Percentiles rank a stretch among this genome's conserved stretches.
phyloP scores from a whole-genome alignment of 2,888 invertebrate species.

The Agonopterix heracliana region DNA sequence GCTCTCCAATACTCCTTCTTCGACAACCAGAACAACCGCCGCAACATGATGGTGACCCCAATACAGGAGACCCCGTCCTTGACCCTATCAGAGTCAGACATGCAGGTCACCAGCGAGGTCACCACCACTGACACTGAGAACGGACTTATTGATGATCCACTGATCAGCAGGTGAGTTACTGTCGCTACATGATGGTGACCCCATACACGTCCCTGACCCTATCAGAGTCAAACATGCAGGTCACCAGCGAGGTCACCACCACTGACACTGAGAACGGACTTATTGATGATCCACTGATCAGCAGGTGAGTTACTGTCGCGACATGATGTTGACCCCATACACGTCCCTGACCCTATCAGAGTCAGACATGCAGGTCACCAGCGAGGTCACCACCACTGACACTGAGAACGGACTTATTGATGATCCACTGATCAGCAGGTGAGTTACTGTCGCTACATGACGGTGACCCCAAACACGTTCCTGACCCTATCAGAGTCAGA shows the following conservation, averaged over 20 bases:
- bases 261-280: slow-evolving; percentile 33
- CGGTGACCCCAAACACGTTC: slow-evolving; percentile 69
- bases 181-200: slow-evolving; percentile 59
- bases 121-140: slow-evolving; percentile 29
- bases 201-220: slow-evolving; percentile 59
- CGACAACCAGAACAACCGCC: slow-evolving; percentile 51
- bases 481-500: slow-evolving; percentile 62
- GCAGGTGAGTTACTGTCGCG: slow-evolving; percentile 34
- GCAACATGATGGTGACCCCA: slow-evolving; percentile 70
- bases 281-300: slow-evolving; percentile 42
- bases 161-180: slow-evolving; percentile 40
- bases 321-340: slow-evolving; percentile 72
- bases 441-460: slow-evolving; percentile 29
- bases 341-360: slow-evolving; percentile 53
- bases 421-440: slow-evolving; percentile 53
- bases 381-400: slow-evolving; percentile 26
- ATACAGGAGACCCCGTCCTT: slow-evolving; percentile 75
- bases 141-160: slow-evolving; percentile 41
- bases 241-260: slow-evolving; percentile 33
- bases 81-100: slow-evolving; percentile 68
- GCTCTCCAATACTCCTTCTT: slow-evolving; percentile 77
- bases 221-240: slow-evolving; percentile 67
- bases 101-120: slow-evolving; percentile 48
- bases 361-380: slow-evolving; percentile 62
- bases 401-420: slow-evolving; percentile 36